Base-by-base conservation (phyloP, 2,888 invertebrate genomes). In the Macaria liturata region DNA sequence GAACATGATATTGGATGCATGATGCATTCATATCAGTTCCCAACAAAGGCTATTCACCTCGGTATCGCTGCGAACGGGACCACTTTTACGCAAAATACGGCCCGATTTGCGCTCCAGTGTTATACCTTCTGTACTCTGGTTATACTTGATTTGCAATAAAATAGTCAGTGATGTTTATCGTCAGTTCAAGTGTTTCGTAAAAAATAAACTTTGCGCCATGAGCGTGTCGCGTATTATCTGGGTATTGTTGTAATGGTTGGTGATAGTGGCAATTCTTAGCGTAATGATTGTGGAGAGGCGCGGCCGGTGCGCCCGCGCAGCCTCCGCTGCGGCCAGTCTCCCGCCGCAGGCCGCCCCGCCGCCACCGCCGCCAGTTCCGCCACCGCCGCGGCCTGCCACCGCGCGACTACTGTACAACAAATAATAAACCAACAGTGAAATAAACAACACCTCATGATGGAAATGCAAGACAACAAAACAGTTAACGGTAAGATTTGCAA, bases 401-500 rank as follows among this genome's bases (percentile, higher is more conserved):
- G 0, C 42, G 9, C 4, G 4, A 8, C 9, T n/a, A 9, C 9
- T 42, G 1, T 3, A 42, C 42, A 42, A n/a, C 9, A 42, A 42
- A 37, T 37, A 37, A 43, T 30, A 31, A 9, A 45, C n/a, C 20
- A n/a, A 46, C 34, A 50, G 54, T 54, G 45, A 42, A 42, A 44
- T 3, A 51, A 49, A 37, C 32, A 34, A 39, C 30, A 30, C 48
- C 6, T 45, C 32, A 55, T 30, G 49, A 61, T 62, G 61, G 61
- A 62, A 49, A 45, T 62, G 58, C 54, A 62, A 46, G 55, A 56
- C 51, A n/a, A 39, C 49, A 61, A 53, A 56, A 53, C 52, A 4
- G 51, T 42, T 43, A 58, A 62, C 58, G 61, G 61, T 62, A 62
- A 58, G 61, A 47, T 39, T 48, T 32, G 40, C 55, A 30, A 55